phyloP scores from a whole-genome alignment of 92 coral and sea anemone species.

The Umimayanthus chanpuru region DNA sequence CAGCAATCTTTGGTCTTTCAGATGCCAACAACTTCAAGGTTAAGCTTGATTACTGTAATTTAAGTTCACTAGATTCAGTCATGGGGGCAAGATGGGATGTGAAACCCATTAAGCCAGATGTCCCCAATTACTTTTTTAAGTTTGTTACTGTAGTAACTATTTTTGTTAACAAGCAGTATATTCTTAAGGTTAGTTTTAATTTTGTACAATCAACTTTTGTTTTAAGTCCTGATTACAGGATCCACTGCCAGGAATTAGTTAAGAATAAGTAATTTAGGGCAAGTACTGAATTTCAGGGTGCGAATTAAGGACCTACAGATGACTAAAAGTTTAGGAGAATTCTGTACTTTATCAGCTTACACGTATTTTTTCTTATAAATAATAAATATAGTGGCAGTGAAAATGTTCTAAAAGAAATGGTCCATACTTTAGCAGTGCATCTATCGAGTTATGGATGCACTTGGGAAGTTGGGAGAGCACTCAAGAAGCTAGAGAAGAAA shows the following conservation, averaged over 20 bases:
- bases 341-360: too few species aligned
- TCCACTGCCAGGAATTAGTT: not conserved
- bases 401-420: too few species aligned
- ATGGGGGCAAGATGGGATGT: slow-evolving; percentile 39
- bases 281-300: too few species aligned
- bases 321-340: too few species aligned
- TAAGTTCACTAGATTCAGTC: slow-evolving; percentile 10
- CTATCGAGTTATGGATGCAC: too few species aligned
- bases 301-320: too few species aligned
- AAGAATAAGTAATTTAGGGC: not conserved
- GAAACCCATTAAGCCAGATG: slow-evolving; percentile 31
- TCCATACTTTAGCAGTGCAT: too few species aligned
- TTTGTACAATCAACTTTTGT: slow-evolving; percentile 21
- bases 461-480: too few species aligned
- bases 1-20: slow-evolving; percentile 29
- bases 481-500: too few species aligned
- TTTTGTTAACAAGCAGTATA: slow-evolving; percentile 19
- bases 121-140: slow-evolving; percentile 19
- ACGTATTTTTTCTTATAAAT: too few species aligned
- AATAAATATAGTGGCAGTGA: too few species aligned
- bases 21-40: slow-evolving; percentile 40
- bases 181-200: slow-evolving; percentile 29
- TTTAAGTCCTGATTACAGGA: slow-evolving; percentile 27
- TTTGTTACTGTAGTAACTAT: not conserved
- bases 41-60: slow-evolving; percentile 6